A percentile compares a stretch with the other conserved stretches of the same genome.
phyloP scores from a whole-genome alignment of 2,113 vertebrate species.

The Eolophus roseicapilla region DNA sequence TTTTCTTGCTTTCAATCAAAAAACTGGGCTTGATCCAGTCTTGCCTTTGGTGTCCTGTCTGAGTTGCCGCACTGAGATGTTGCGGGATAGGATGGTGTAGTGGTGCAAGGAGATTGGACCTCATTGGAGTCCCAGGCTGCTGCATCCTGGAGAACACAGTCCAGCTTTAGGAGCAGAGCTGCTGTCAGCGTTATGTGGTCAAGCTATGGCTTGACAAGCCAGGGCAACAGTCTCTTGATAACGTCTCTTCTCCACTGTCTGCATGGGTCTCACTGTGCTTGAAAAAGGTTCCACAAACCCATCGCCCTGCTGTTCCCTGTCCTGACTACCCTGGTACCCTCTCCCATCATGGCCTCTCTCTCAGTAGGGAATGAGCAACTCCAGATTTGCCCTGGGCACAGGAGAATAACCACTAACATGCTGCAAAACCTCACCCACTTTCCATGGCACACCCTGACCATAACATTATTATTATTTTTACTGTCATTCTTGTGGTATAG shows the following conservation, averaged over 20 bases:
- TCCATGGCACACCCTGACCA: conserved; percentile 27
- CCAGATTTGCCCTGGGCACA: not conserved
- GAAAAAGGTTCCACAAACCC: not conserved
- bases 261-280: not conserved
- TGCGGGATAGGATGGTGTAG: not conserved
- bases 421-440: conserved; percentile 52
- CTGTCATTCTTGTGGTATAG: conserved; percentile 11
- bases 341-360: not conserved
- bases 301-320: not conserved
- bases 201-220: not conserved
- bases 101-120: not conserved
- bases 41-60: not conserved
- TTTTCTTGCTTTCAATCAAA: not conserved
- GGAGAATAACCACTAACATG: not conserved
- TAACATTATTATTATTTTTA: conserved; percentile 36
- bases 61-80: not conserved
- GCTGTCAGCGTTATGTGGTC: not conserved
- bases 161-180: not conserved
- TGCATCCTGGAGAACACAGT: not conserved
- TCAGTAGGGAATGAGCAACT: not conserved
- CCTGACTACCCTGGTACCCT: not conserved
- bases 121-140: not conserved
- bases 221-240: not conserved
- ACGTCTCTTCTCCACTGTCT: not conserved
- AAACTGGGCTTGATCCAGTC: not conserved